phyloP scores from a whole-genome alignment of 2,113 vertebrate genomes.

The Lepidothrix coronata region DNA sequence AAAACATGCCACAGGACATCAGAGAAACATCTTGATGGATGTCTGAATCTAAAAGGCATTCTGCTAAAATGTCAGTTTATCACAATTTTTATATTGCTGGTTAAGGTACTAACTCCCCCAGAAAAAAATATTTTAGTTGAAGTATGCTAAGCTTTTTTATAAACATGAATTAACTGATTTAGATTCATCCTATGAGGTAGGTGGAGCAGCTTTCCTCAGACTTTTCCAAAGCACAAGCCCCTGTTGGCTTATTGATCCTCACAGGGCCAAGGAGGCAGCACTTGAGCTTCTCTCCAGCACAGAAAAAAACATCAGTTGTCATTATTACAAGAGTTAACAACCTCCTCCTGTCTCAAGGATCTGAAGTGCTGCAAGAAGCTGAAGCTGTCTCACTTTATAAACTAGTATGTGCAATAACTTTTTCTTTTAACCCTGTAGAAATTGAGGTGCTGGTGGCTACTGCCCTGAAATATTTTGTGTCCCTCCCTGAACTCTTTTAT shows the following conservation, averaged over 20 bases:
- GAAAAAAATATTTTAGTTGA: not conserved
- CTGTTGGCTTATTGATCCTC: not conserved
- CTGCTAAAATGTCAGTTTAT: not conserved
- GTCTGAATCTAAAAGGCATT: not conserved
- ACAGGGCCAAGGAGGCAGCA: not conserved
- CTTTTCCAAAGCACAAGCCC: not conserved
- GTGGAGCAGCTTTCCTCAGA: not conserved
- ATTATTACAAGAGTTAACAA: not conserved
- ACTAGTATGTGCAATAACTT: not conserved
- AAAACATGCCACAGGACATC: not conserved
- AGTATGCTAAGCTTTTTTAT: not conserved
- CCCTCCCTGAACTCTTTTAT: not conserved
- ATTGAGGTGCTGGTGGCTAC: not conserved
- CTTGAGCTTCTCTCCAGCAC: not conserved
- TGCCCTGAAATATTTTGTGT: not conserved
- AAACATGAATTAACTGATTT: not conserved
- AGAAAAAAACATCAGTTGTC: not conserved
- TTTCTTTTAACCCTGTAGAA: not conserved
- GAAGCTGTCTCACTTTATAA: not conserved
- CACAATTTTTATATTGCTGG: rapidly evolving
- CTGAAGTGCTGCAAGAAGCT: not conserved
- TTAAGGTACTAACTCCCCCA: not conserved
- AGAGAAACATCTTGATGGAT: not conserved
- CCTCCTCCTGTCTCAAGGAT: not conserved
- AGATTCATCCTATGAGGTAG: not conserved